phyloP scores from a whole-genome alignment of 2,113 vertebrate species.

The Stegostoma tigrinum region DNA sequence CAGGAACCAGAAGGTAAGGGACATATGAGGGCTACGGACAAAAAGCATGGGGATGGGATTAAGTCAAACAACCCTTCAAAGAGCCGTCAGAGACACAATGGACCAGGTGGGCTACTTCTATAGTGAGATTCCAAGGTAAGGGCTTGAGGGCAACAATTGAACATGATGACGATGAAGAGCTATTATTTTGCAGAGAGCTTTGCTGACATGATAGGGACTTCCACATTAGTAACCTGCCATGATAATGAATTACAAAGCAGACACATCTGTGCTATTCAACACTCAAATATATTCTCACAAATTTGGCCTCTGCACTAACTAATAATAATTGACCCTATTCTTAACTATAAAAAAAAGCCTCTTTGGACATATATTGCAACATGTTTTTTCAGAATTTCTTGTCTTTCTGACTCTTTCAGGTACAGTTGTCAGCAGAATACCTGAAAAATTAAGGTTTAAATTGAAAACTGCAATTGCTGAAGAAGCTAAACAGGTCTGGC shows the following conservation, averaged over 20 bases:
- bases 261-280: not conserved
- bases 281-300: not conserved
- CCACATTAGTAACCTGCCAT: not conserved
- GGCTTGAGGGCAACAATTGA: not conserved
- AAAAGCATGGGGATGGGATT: no score
- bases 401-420: not conserved
- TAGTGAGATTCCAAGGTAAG: not conserved
- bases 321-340: not conserved
- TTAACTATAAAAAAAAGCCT: not conserved
- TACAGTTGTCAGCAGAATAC: not conserved
- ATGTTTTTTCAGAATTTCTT: not conserved
- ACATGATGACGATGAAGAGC: not conserved
- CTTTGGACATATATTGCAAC: not conserved
- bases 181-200: not conserved
- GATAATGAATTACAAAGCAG: not conserved
- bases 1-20: no score
- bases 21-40: no score
- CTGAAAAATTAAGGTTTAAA: not conserved
- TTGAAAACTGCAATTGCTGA: no score
- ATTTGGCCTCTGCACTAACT: not conserved
- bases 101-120: no score
- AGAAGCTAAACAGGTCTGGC: no score
- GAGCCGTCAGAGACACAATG: no score
- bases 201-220: not conserved
- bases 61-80: no score